These are phyloP conservation scores for Semnopithecus entellus DNA, from an alignment of 2,113 vertebrate genomes.

Conservation along the genomic window DNA sequence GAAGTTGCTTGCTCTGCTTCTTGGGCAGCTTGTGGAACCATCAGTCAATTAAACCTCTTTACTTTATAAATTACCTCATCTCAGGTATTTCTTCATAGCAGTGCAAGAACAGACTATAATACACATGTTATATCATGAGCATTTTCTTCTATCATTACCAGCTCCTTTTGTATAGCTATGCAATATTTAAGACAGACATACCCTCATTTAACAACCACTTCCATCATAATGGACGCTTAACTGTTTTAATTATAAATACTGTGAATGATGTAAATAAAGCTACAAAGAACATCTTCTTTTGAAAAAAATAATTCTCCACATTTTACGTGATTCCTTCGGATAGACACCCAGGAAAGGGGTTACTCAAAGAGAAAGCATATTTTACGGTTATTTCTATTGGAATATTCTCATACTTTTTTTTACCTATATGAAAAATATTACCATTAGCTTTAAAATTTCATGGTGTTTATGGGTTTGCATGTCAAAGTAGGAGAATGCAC, in stretches of 20 bases:
- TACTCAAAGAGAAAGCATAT: not conserved
- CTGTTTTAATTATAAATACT: not conserved
- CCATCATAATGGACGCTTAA: not conserved
- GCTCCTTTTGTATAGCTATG: not conserved
- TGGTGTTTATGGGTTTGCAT: not conserved
- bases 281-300: not conserved
- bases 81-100: too few relatives aligned
- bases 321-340: not conserved
- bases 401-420: not conserved
- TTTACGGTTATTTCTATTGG: not conserved
- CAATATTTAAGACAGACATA: not conserved
- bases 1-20: too few relatives aligned
- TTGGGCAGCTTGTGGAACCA: too few relatives aligned
- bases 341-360: not conserved
- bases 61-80: too few relatives aligned
- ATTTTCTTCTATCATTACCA: not conserved
- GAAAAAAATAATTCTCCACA: not conserved
- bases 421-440: not conserved
- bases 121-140: not conserved
- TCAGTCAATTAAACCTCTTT: too few relatives aligned
- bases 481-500: not conserved
- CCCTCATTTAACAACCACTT: not conserved
- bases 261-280: not conserved
- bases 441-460: not conserved
- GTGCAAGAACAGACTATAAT: too few relatives aligned